These are phyloP conservation scores for Acanthisitta chloris DNA, from an alignment of 2,113 vertebrate species.

Conservation along the genomic window DNA sequence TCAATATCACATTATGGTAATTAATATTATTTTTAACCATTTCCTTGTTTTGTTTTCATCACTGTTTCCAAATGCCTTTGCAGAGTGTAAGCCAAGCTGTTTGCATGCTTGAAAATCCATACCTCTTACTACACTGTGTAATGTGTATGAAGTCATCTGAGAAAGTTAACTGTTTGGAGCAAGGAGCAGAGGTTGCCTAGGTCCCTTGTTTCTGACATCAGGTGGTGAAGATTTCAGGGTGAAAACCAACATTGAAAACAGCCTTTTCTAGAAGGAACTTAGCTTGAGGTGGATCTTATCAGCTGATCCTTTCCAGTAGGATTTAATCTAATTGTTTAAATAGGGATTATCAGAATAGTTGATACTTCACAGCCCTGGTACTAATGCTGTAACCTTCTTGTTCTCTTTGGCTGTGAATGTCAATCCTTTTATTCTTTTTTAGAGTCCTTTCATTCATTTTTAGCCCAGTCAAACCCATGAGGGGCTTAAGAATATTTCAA, in stretches of 20 bases:
- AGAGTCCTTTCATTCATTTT: slow-evolving; percentile 22
- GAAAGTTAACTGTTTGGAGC: not conserved
- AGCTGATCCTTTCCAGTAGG: slow-evolving; percentile 22
- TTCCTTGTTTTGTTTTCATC: not conserved
- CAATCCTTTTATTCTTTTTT: not conserved
- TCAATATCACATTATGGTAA: not conserved
- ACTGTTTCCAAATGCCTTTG: not conserved
- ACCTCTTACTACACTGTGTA: not conserved
- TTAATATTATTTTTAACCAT: not conserved
- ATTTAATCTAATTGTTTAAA: slow-evolving; percentile 52
- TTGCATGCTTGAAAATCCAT: not conserved
- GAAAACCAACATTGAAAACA: not conserved
- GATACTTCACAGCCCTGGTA: not conserved
- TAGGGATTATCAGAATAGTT: slow-evolving; percentile 32
- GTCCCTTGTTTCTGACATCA: not conserved
- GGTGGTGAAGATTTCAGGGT: not conserved
- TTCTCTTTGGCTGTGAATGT: slow-evolving; percentile 36
- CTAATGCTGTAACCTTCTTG: slow-evolving; percentile 16
- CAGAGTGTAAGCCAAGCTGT: not conserved
- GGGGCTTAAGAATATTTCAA: not conserved
- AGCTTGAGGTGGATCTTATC: not conserved
- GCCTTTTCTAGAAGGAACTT: not conserved
- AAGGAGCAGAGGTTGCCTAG: not conserved
- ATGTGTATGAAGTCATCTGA: not conserved
- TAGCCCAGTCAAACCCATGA: not conserved